Evolutionary conservation across 2,113 vertebrate species (phyloP), one percentile per base, ranked within the genome.

Genomic region (Pogonocichla stellata): DNA sequence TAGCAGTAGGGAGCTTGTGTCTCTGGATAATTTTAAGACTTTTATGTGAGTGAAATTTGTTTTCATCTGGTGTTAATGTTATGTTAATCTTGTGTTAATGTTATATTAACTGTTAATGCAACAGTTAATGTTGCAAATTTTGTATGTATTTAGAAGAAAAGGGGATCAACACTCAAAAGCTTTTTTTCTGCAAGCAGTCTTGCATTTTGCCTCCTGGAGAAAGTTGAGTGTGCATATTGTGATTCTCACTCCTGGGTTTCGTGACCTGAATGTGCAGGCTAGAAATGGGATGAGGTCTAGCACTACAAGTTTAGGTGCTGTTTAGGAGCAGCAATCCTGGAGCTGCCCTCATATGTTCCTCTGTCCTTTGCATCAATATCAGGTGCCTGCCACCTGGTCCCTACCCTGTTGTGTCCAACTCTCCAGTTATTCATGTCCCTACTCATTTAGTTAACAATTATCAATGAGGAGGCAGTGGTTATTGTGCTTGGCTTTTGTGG

Each of bases 141-240:
- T 58, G 2, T 33, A 28, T 6, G 1, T 17, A 7, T 45, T 48
- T 77, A 54, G 53, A 48, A 53, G 47, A 48, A 77, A 66, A 72
- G 9, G 18, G 15, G 10, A 42, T 36, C 40, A 36, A 29, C 13
- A 69, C 14, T 25, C 33, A 50, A 77, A 62, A 24, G 8, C 8
- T 72, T 84, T 77, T 72, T 31, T 43, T 73, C 14, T 48, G 28
- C 8, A 38, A 67, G 24, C 20, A 43, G 24, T 33, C 48, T 72
- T 22, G 1, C 7, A 7, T 62, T 71, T 53, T 42, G 26, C n/a
- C 4, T 1, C 10, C 2, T 20, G 34, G 38, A 58, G 43, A 47
- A 74, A 34, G 33, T 5, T 43, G 26, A 47, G 19, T 0, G 0
- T 19, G 14, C 4, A 11, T 36, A 6, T 51, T n/a, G 38, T 40